Conservation (phyloP, 2,113 vertebrate species). For the Neomonachus schauinslandi region DNA sequence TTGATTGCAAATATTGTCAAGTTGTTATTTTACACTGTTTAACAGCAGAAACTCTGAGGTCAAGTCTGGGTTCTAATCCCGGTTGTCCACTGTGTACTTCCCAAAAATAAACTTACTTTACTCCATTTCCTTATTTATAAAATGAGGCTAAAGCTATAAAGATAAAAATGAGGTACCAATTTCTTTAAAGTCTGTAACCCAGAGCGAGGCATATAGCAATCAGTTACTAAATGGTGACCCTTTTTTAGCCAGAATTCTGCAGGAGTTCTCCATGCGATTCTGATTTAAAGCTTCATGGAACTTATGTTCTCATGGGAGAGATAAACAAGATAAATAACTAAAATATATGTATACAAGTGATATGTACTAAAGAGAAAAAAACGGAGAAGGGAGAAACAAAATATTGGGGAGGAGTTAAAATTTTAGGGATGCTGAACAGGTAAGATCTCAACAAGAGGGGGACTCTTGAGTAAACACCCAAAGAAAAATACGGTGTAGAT, state of each 20-base stretch:
- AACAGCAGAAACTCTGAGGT: not conserved
- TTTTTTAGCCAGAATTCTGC: conserved; percentile 9
- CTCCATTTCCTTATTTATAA: not conserved
- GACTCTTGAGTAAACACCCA: not conserved
- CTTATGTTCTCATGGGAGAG: not conserved
- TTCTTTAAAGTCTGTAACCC: not conserved
- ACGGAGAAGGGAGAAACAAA: not conserved
- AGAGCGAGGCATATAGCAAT: not conserved
- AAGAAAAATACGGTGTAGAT: not conserved
- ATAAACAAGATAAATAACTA: not conserved
- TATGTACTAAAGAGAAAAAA: not conserved
- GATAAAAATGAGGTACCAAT: not conserved
- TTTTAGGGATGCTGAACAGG: not conserved
- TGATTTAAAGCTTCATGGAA: conserved; percentile 2
- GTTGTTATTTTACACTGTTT: not conserved
- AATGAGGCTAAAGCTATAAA: not conserved
- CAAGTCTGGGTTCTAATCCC: not conserved
- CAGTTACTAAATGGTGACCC: not conserved
- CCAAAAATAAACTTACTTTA: not conserved
- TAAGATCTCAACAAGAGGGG: not conserved
- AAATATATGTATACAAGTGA: not conserved
- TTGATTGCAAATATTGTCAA: not conserved
- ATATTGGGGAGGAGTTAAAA: not conserved
- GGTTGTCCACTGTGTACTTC: not conserved
- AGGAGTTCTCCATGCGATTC: not conserved